These are phyloP conservation scores for Clarias platycephalus DNA, from an alignment of 2,797 vertebrate genomes.

Conservation along the genomic window DNA sequence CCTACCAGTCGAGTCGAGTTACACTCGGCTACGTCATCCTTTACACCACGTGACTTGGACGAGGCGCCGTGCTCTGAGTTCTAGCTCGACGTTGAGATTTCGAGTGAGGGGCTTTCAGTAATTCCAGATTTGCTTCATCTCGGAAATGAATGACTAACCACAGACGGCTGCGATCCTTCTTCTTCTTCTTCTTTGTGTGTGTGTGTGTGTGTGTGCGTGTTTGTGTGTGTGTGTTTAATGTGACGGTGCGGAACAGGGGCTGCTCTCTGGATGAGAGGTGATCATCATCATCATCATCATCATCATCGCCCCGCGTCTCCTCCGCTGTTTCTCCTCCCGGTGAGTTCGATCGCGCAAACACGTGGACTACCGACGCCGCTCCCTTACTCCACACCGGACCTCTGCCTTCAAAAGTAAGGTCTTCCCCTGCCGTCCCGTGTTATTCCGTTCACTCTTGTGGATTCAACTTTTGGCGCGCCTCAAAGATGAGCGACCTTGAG, in stretches of 20 bases:
- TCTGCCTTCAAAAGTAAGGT: neutral
- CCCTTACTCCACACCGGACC: neutral
- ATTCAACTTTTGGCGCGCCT: slow-evolving; percentile 51
- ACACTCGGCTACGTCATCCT: slow-evolving; percentile 77
- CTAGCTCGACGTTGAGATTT: neutral
- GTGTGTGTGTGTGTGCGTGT: neutral
- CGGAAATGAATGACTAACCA: slow-evolving; percentile 17
- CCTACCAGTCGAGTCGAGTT: slow-evolving; percentile 70
- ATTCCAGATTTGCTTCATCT: slow-evolving; percentile 19
- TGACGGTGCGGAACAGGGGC: slow-evolving; percentile 57
- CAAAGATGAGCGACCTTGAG: slow-evolving; percentile 81
- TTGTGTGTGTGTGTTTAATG: slow-evolving; percentile 9
- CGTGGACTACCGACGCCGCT: slow-evolving; percentile 46
- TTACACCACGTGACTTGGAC: slow-evolving; percentile 42
- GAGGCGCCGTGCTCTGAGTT: slow-evolving; percentile 36
- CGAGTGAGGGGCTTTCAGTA: slow-evolving; percentile 8
- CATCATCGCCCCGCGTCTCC: slow-evolving; percentile 11
- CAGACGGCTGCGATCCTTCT: neutral
- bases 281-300: slow-evolving; percentile 22
- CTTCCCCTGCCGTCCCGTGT: neutral
- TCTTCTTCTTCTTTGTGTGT: neutral
- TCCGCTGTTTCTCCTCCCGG: slow-evolving; percentile 1
- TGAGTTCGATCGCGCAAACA: slow-evolving; percentile 62
- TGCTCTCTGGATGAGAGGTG: slow-evolving; percentile 74
- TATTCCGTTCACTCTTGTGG: neutral